Evolutionary conservation across 2,113 vertebrate species (phyloP).

Genomic region (Lipotes vexillifer): DNA sequence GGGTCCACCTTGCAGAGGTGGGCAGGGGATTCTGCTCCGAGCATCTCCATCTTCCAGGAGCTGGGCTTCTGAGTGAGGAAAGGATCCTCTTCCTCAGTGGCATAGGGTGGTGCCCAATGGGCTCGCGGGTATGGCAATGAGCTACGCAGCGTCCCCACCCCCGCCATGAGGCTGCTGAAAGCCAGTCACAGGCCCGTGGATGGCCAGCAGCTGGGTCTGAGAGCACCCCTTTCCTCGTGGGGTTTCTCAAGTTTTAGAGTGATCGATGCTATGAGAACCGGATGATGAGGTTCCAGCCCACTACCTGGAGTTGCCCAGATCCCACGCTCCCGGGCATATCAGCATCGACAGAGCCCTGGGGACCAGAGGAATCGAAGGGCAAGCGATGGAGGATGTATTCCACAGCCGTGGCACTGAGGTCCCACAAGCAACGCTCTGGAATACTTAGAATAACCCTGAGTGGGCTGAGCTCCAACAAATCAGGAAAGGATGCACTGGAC

Average conservation of each 20-base stretch:
- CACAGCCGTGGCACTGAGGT: accelerated
- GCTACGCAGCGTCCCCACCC: accelerated
- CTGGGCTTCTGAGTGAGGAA: neutral
- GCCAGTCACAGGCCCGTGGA: neutral
- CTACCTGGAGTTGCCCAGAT: too few species aligned
- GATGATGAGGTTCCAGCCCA: accelerated
- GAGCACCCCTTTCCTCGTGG: neutral
- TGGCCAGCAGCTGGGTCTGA: neutral
- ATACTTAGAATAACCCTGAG: too few species aligned
- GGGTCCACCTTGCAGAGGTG: neutral
- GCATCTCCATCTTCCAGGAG: neutral
- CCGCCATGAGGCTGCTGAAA: neutral
- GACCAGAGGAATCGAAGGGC: neutral
- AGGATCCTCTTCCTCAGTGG: neutral
- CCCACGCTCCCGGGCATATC: too few species aligned
- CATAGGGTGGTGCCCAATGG: accelerated
- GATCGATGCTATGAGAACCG: neutral
- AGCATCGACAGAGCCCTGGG: neutral
- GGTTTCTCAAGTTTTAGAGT: neutral
- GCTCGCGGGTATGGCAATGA: neutral
- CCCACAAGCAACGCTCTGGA: accelerated
- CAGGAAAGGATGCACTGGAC: neutral
- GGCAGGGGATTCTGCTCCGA: neutral
- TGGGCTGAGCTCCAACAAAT: neutral
- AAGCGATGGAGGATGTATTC: too few species aligned